Base-by-base conservation (phyloP, 2,797 vertebrate species). In the Hydrolagus colliei region DNA sequence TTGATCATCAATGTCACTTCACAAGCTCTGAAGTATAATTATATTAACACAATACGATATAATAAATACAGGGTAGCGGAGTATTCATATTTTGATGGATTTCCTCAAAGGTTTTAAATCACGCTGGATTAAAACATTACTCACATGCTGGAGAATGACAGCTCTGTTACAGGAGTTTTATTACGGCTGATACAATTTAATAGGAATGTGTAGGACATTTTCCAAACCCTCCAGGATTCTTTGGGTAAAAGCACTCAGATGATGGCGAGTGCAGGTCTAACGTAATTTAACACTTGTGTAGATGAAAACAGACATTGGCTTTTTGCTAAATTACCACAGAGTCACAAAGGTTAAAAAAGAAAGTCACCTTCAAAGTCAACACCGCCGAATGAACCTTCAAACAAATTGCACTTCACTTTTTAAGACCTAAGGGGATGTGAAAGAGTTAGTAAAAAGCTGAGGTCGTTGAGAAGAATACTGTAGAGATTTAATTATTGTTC, bases 141-240 rank as follows among this genome's bases (percentile, higher is more conserved):
- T 84, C 79, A 84, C 32, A 84, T 67, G 35, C 63, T 18, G n/a
- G 63, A n/a, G 18, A 84, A 84, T 84, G 79, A 84, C 79, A 84
- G 65, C 79, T 35, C 65, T 84, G 79, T 84, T 84, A 84, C 32
- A 52, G 41, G 32, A 84, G 79, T 84, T 84, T 84, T 84, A 84
- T 84, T 84, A 84, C 41, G 32, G 79, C 79, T 84, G 67, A 68
- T 84, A 68, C 79, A 84, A 84, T 84, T 84, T 84, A 84, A 84
- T 84, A 84, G 79, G 65, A 84, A 63, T 84, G 79, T 84, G 32
- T 52, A 84, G 79, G 32, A 67, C 79, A 84, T 68, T 84, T 84
- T 52, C 71, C 32, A 84, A 84, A 84, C 65, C 65, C 32, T 71
- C 65, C 13, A 71, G 27, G 65, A 84, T 35, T 84, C 16, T 27